Base-by-base conservation (phyloP, 2,888 invertebrate species). In the Allacma fusca region DNA sequence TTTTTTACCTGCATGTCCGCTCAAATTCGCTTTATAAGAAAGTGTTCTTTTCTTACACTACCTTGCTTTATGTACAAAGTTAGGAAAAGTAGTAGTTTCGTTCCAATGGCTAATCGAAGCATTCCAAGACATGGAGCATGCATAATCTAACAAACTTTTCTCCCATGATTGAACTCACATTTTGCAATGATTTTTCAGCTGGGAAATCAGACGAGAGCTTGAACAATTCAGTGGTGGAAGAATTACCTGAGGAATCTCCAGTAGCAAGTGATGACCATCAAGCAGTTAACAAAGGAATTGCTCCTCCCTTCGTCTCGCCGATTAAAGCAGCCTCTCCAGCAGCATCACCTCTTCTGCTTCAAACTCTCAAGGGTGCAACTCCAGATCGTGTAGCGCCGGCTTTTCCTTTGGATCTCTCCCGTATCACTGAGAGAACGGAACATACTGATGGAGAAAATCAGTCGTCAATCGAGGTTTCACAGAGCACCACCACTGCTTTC, bases 391-490 rank as follows among this genome's bases (percentile, higher is more conserved):
- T 40, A 26, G 74, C 23, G 16, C 68, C 59, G 34, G 29, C 50
- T 29, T 78, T 40, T 57, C 9, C 43, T 2, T 64, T 75, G 65
- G 81, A 84, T 76, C 77, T 84, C 9, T 83, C 84, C 28, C 80
- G 81, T 77, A 84, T 84, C 73, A 83, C 84, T 0, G 84, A 84
- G 74, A 59, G 81, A 26, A 83, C 84, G 34, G 84, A 84, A 71
- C 75, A 73, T 16, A 80, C 80, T 13, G 82, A 82, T 5, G 79
- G 76, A 9, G 40, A 76, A 34, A 74, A 57, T 70, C 75, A 65
- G 26, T 75, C 77, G 7, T 34, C 62, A 12, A 34, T 72, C 50
- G 77, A 77, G n/a, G 40, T 40, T 29, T 74, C 78, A 13, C 67
- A 67, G 50, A 72, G 59, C 50, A 70, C 72, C 21, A 29, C 28